Evolutionary conservation across 2,797 vertebrate species (phyloP).

Genomic region (Phrynocephalus forsythii): DNA sequence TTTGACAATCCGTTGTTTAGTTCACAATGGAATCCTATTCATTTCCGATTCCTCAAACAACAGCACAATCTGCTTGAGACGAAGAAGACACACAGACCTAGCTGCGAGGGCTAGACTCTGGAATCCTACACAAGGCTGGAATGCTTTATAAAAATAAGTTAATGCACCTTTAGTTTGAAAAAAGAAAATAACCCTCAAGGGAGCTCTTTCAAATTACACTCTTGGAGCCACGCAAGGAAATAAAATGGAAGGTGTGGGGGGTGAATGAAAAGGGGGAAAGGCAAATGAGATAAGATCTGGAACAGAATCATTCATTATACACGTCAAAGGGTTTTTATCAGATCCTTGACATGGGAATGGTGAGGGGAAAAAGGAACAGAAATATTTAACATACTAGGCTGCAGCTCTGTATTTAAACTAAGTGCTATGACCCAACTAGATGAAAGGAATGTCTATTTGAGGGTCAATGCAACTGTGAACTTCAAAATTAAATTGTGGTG

Average conservation of each 20-base stretch:
- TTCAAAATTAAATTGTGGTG: not conserved
- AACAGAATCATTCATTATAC: slow-evolving; percentile 61
- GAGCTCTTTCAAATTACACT: slow-evolving; percentile 50
- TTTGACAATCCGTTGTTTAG: not conserved
- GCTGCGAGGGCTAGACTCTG: slow-evolving; percentile 45
- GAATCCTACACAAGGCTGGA: slow-evolving; percentile 39
- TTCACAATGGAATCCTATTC: slow-evolving; percentile 60
- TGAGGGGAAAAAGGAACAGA: slow-evolving; percentile 50
- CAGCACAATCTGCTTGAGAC: slow-evolving; percentile 56
- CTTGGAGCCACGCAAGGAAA: slow-evolving; percentile 34
- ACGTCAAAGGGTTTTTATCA: slow-evolving; percentile 53
- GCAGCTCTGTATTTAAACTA: slow-evolving; percentile 46
- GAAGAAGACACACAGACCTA: slow-evolving; percentile 48
- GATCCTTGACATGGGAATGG: slow-evolving; percentile 37
- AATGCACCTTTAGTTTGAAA: slow-evolving; percentile 4
- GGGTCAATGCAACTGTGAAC: not conserved
- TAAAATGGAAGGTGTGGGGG: slow-evolving; percentile 4
- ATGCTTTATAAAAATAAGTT: slow-evolving; percentile 31
- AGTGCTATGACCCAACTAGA: slow-evolving; percentile 17
- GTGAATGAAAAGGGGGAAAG: slow-evolving; percentile 40
- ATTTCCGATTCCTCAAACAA: slow-evolving; percentile 69
- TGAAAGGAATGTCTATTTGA: slow-evolving; percentile 27
- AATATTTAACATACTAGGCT: slow-evolving; percentile 46
- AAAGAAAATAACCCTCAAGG: not conserved
- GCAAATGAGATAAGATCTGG: slow-evolving; percentile 50